Conservation (phyloP, 2,888 invertebrate species). For the Erpobdella octoculata region DNA sequence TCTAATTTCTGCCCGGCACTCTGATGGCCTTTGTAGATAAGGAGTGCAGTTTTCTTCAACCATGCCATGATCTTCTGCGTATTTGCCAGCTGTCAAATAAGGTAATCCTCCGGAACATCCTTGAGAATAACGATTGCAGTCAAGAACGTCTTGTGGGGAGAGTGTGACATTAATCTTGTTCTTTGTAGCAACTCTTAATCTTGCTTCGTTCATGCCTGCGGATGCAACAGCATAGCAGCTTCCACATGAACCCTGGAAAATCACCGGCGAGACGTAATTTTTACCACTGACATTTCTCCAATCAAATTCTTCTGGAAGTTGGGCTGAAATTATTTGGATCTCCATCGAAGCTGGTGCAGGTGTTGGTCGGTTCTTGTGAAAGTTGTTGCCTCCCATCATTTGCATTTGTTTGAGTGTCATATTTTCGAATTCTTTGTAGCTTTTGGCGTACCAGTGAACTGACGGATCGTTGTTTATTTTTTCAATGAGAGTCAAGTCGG, state of each 20-base stretch:
- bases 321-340: constrained; percentile 34
- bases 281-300: constrained; percentile 48
- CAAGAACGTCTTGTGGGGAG: constrained; percentile 55
- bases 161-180: constrained; percentile 49
- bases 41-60: constrained; percentile 54
- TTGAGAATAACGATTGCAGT: constrained; percentile 55
- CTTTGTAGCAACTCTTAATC: constrained; percentile 53
- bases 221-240: constrained; percentile 56
- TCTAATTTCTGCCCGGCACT: constrained; percentile 45
- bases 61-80: constrained; percentile 53
- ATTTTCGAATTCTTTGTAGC: constrained; percentile 13
- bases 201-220: constrained; percentile 54
- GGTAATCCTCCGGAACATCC: constrained; percentile 51
- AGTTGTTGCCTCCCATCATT: neutral
- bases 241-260: constrained; percentile 52
- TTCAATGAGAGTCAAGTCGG: constrained; percentile 5
- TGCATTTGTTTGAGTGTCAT: constrained; percentile 8
- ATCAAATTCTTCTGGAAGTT: constrained; percentile 45
- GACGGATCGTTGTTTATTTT: neutral
- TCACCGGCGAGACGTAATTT: constrained; percentile 48
- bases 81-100: constrained; percentile 49
- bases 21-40: constrained; percentile 49
- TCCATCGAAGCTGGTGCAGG: constrained; percentile 28
- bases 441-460: neutral
- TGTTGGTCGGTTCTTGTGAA: neutral